Evolutionary conservation across 53 echinoderm and acorn worm genomes (phyloP).

Genomic region (Echinometra lucunter): DNA sequence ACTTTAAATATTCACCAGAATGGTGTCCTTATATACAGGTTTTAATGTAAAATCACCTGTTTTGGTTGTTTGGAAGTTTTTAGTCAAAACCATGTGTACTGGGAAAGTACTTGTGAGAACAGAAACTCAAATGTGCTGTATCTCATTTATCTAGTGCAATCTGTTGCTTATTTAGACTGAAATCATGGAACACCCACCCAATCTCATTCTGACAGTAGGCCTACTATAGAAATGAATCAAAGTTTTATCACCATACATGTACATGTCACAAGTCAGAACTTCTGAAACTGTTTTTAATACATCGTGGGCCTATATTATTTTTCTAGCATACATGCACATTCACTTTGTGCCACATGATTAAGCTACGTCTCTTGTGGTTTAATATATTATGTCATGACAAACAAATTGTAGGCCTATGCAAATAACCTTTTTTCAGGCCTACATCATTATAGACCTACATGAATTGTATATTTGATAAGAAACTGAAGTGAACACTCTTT

Average conservation of each 20-base stretch:
- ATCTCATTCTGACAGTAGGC: too few relatives aligned
- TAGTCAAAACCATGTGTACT: conserved; percentile 7
- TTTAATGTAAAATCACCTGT: neutral
- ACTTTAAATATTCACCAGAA: neutral
- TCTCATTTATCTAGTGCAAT: neutral
- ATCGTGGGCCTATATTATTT: neutral
- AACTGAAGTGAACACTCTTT: neutral
- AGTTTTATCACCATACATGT: neutral
- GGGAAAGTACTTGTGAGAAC: neutral
- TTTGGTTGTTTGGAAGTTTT: neutral
- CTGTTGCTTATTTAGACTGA: conserved; percentile 14
- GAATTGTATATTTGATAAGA: too few relatives aligned
- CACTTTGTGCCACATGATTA: too few relatives aligned
- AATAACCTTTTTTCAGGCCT: too few relatives aligned
- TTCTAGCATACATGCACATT: too few relatives aligned
- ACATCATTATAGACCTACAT: too few relatives aligned
- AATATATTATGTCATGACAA: too few relatives aligned
- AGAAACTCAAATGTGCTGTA: neutral
- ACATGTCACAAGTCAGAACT: neutral
- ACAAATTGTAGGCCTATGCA: too few relatives aligned
- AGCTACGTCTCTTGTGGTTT: too few relatives aligned
- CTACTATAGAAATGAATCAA: neutral
- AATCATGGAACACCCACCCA: neutral
- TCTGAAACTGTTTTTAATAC: too few relatives aligned
- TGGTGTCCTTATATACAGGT: neutral